These are phyloP conservation scores for Piprites chloris DNA, from an alignment of 2,113 vertebrate species.

Conservation along the genomic window DNA sequence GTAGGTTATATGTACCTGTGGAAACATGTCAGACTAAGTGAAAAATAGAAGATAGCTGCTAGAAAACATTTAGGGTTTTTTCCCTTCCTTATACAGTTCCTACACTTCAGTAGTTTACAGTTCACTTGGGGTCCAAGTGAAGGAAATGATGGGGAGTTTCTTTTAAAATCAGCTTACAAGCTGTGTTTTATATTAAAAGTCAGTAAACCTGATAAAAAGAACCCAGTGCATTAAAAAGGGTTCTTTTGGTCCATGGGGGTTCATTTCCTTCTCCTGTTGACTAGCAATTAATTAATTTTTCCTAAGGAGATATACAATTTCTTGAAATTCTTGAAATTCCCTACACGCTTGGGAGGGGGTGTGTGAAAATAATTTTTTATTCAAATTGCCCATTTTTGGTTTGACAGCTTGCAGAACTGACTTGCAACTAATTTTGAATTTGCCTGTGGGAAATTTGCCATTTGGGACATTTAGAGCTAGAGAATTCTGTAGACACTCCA, in stretches of 20 bases:
- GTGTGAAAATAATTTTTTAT: not conserved
- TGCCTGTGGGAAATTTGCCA: rapidly evolving
- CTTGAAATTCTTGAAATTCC: not conserved
- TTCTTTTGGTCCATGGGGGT: not conserved
- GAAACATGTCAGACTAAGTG: not conserved
- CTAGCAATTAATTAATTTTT: not conserved
- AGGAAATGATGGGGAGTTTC: not conserved
- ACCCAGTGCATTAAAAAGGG: not conserved
- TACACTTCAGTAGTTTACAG: not conserved
- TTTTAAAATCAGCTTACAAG: not conserved
- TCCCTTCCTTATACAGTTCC: not conserved
- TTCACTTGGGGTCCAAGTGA: not conserved
- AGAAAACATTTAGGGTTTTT: not conserved
- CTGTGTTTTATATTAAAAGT: not conserved
- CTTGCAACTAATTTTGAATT: not conserved
- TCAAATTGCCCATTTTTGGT: not conserved
- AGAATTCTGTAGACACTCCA: not conserved
- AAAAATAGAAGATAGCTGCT: not conserved
- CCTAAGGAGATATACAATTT: not conserved
- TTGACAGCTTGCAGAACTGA: not conserved
- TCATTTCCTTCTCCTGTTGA: not conserved
- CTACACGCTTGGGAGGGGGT: not conserved
- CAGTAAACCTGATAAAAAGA: not conserved
- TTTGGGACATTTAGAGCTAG: not conserved
- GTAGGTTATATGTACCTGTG: not conserved